Conservation (phyloP, 2,888 invertebrate genomes). For the Dryomyza anilis region DNA sequence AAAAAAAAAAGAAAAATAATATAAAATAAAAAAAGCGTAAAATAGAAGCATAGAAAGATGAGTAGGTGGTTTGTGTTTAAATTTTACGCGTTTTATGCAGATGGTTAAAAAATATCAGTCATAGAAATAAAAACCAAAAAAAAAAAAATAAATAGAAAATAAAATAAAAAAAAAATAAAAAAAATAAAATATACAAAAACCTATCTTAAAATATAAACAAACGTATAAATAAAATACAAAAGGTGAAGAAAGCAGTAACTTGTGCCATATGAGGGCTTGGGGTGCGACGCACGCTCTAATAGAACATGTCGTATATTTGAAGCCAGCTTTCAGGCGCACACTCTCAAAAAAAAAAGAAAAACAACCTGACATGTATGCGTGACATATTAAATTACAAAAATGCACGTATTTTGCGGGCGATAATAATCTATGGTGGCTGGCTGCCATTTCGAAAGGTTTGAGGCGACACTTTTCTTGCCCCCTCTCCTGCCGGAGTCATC, state of each 20-base stretch:
- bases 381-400: constrained; percentile 27
- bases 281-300: too few relatives aligned
- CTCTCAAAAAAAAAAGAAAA: too few relatives aligned
- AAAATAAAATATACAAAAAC: background rate
- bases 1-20: background rate
- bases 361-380: constrained; percentile 18
- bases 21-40: background rate
- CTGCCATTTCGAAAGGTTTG: background rate
- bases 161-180: background rate
- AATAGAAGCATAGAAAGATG: background rate
- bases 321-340: too few relatives aligned
- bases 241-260: too few relatives aligned
- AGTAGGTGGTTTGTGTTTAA: background rate
- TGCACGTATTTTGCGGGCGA: constrained; percentile 20
- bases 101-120: too few relatives aligned
- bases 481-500: background rate
- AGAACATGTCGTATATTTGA: too few relatives aligned
- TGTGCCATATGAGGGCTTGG: too few relatives aligned
- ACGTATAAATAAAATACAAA: too few relatives aligned
- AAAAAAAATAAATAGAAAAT: background rate
- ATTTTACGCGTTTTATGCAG: constrained; percentile 22
- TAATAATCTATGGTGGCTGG: constrained; percentile 15
- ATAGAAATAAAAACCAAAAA: background rate
- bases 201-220: too few relatives aligned
- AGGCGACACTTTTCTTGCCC: background rate